phyloP scores from a whole-genome alignment of 2,113 vertebrate genomes.

The Indicator maculatus region DNA sequence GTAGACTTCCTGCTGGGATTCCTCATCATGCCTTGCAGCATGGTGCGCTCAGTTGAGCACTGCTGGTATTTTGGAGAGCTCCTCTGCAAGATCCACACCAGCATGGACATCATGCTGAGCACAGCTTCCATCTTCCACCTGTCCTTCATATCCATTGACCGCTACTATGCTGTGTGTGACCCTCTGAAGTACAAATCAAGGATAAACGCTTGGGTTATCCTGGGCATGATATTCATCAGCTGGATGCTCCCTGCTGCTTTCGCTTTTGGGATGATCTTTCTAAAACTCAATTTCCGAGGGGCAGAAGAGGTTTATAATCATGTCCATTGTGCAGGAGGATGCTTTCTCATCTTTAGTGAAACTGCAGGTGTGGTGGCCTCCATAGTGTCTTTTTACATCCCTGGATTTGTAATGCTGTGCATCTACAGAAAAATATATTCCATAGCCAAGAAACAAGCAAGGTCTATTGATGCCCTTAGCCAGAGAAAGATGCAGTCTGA shows the following conservation, averaged over 20 bases:
- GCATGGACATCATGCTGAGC: constrained; percentile 80
- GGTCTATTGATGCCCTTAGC: constrained; percentile 65
- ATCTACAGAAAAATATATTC: constrained; percentile 82
- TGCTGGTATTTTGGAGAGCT: constrained; percentile 84
- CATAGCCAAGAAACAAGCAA: constrained; percentile 78
- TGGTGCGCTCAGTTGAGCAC: constrained; percentile 82
- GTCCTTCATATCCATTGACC: constrained; percentile 83
- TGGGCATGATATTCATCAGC: constrained; percentile 77
- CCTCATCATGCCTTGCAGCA: constrained; percentile 85
- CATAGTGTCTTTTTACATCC: constrained; percentile 80
- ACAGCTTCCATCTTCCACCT: constrained; percentile 83
- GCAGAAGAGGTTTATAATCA: constrained; percentile 70
- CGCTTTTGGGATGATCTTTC: constrained; percentile 82
- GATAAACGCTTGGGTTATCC: constrained; percentile 69
- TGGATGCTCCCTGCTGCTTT: constrained; percentile 80
- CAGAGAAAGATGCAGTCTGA: constrained; percentile 51
- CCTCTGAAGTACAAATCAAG: constrained; percentile 79
- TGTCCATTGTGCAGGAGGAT: constrained; percentile 73
- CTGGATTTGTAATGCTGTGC: constrained; percentile 80
- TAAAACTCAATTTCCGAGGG: constrained; percentile 80
- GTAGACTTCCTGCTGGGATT: constrained; percentile 80
- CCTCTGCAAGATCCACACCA: constrained; percentile 83
- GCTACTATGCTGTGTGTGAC: constrained; percentile 81
- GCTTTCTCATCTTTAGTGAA: constrained; percentile 79
- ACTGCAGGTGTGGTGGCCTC: constrained; percentile 74